These are phyloP conservation scores for Todiramphus saurophagus DNA, from an alignment of 2,113 vertebrate genomes.

Conservation along the genomic window DNA sequence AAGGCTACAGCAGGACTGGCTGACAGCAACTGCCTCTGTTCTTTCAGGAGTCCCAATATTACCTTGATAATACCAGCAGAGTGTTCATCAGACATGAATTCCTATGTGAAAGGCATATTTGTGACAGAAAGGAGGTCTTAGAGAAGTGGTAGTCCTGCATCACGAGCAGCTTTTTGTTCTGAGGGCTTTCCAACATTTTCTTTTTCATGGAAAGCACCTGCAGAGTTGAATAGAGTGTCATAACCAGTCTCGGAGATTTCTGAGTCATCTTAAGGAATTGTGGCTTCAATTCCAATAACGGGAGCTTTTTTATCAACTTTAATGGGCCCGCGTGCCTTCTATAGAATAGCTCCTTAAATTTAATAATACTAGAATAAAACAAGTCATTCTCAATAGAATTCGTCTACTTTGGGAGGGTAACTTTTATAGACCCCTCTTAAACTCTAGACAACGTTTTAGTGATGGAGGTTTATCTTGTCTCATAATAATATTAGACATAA, in stretches of 20 bases:
- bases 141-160: background rate
- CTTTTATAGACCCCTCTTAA: constrained; percentile 17
- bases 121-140: background rate
- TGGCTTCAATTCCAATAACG: constrained; percentile 3
- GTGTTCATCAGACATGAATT: background rate
- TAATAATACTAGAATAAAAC: constrained; percentile 5
- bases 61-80: background rate
- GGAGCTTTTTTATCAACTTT: constrained; percentile 30
- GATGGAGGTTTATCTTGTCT: constrained; percentile 4
- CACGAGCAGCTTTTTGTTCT: background rate
- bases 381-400: background rate
- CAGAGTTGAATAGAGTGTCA: background rate
- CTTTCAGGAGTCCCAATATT: background rate
- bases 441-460: background rate
- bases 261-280: background rate
- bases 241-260: background rate
- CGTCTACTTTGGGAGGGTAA: background rate
- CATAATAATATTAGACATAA: background rate
- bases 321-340: background rate
- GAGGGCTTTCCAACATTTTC: background rate
- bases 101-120: background rate
- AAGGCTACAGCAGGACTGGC: background rate
- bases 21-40: background rate
- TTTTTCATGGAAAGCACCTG: background rate
- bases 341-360: constrained; percentile 22